Evolutionary conservation across 2,113 vertebrate species (phyloP), one percentile per base, ranked within the genome.

Genomic region (Microcebus ravelobensis): DNA sequence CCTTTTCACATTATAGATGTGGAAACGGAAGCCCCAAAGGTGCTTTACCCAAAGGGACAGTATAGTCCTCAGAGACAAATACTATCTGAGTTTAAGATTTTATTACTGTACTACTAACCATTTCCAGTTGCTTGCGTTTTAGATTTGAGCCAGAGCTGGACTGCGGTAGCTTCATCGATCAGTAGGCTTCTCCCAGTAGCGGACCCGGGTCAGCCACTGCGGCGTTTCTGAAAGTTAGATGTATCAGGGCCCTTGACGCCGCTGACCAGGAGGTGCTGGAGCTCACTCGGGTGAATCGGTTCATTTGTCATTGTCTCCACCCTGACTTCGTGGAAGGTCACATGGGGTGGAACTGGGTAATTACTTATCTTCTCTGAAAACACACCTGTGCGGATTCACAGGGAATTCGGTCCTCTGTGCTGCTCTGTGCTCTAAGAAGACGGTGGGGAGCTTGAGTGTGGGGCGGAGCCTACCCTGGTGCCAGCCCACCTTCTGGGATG

Each of bases 251-350:
- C 89, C 87, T 91, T 84, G 96, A 83, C 97, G 96, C 96, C 82
- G 93, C 96, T 97, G 97, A 94, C 97, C 90, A 4, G 31, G 83
- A 95, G 91, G 96, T 89, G 57, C 92, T 85, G 63, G 95, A 97
- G 95, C 90, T 77, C 89, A 83, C 98, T 89, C 87, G 95, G 96
- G 96, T 98, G 96, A 98, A 94, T 92, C 86, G 90, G 84, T 94
- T 96, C 96, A 98, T 98, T 98, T 97, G 97, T 98, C 94, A 96
- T 39, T 70, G 90, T 96, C 94, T 95, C 81, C 63, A 48, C 80
- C 77, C 57, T 42, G 76, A 86, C 90, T 95, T 91, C 90, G 57
- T 7, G 81, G 87, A 67, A 95, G 96, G 96, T 97, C 97, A 91
- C 27, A 48, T 7, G 81, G 88, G 92, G 94, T 97, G 81, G 61